Conservation (phyloP, 2,888 invertebrate genomes). For the Drosophila anomalipes region DNA sequence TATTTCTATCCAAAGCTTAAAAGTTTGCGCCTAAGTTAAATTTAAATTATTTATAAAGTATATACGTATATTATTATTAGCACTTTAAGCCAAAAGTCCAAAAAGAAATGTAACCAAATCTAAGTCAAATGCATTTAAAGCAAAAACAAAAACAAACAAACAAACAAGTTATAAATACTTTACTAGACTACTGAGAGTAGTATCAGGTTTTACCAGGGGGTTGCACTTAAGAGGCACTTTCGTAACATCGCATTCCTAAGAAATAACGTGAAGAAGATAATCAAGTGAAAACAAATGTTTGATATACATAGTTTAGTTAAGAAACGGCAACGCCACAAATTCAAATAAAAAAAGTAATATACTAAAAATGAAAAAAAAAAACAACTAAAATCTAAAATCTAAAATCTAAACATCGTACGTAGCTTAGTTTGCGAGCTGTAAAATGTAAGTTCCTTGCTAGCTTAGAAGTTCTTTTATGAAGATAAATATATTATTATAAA, state of each 20-base stretch:
- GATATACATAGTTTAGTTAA: slow-evolving; percentile 44
- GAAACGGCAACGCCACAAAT: slow-evolving; percentile 53
- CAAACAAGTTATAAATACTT: slow-evolving; percentile 42
- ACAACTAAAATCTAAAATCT: background rate
- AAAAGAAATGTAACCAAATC: slow-evolving; percentile 58
- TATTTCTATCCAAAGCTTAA: slow-evolving; percentile 1
- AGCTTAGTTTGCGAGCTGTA: slow-evolving; percentile 66
- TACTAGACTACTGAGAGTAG: slow-evolving; percentile 74
- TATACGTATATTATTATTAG: slow-evolving; percentile 10
- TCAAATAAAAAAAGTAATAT: slow-evolving; percentile 29
- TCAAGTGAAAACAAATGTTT: slow-evolving; percentile 27
- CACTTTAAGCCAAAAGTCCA: slow-evolving; percentile 61
- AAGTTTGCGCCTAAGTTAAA: slow-evolving; percentile 9
- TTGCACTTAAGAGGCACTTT: slow-evolving; percentile 51
- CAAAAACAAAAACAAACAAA: slow-evolving; percentile 12
- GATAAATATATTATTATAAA: slow-evolving; percentile 25
- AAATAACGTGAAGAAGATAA: slow-evolving; percentile 12
- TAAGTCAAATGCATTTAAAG: slow-evolving; percentile 66
- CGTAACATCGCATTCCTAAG: slow-evolving; percentile 72
- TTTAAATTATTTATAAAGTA: slow-evolving; percentile 11
- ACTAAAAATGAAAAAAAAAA: slow-evolving; percentile 11
- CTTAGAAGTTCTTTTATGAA: slow-evolving; percentile 37
- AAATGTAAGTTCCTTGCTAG: slow-evolving; percentile 68
- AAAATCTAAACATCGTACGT: slow-evolving; percentile 29
- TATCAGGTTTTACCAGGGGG: slow-evolving; percentile 31